Evolutionary conservation across 2,888 invertebrate genomes (phyloP), one percentile per base, ranked within the genome.

Genomic region (Nipponacmea schrenckii): DNA sequence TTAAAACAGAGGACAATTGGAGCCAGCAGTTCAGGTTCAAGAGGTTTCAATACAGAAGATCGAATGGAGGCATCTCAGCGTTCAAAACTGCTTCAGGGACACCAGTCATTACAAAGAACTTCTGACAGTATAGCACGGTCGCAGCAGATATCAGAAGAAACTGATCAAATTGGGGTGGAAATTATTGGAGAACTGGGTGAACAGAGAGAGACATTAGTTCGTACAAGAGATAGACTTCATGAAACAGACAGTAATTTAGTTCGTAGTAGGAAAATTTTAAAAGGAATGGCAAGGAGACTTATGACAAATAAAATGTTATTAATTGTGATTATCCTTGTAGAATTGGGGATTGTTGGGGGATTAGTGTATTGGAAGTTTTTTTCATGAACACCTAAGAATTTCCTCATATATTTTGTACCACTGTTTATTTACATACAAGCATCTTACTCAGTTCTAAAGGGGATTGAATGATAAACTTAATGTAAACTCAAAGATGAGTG

Each of bases 131-230:
- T 90, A 31, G 91, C 91, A 0, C 90, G 94, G 70, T 93, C 94
- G 0, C 93, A 93, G 78, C 92, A 92, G 83, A 91, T 94, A 64
- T 94, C 95, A 0, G 91, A 93, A 3, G 95, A 96, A 89, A 94
- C 94, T 0, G 95, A 95, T 89, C 91, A 92, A 82, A 92, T 95
- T 77, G 95, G 94, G 8, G 92, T 92, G 0, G 93, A 93, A 85
- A 94, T 95, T 1, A 91, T 95, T 10, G 91, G 92, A 0, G 95
- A 95, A 81, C 89, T 96, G 50, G 92, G 92, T 1, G 92, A 91
- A 74, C 95, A 95, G 88, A 89, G 95, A 70, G 95, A 95, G 85
- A 91, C 93, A 0, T 88, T 96, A 4, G 84, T 93, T 5, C 89
- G 94, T 72, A 90, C 91, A 10, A 87, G 89, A 80, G 91, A 91